Evolutionary conservation across 1,140 invertebrate species (phyloP), one percentile per base, ranked within the genome.

Genomic region (Camponotus pennsylvanicus): DNA sequence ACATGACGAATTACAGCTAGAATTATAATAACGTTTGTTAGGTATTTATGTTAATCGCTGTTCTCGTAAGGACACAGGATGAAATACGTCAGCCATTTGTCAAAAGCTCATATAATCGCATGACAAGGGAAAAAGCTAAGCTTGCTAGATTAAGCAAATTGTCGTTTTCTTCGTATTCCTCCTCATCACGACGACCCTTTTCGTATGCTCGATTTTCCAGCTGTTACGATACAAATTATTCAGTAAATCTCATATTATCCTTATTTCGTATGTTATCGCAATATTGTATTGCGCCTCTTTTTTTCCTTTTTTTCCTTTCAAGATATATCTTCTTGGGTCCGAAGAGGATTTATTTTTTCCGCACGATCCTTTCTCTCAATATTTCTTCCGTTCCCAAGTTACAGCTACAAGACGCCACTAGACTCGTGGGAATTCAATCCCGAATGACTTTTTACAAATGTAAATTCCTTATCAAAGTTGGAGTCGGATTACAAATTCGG

Each of bases 401-500:
- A 15, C 4, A 64, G 61, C 55, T 77, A 49, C 55, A 66, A 80
- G 80, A 77, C 67, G 84, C 40, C 64, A 71, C 40, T 27, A 59
- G 52, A 70, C 73, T 61, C 52, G 78, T 83, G 89, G 73, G 86
- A 91, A 91, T 91, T 91, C 88, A 90, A 92, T 93, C 86, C 85
- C 88, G 83, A 92, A 90, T 90, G 91, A 82, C 86, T 92, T 92
- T 92, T 92, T 92, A 93, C 91, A 87, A 93, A 94, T 93, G 93
- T 92, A 92, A 93, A 93, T 93, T 93, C 90, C 90, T 93, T 93
- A 94, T 93, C 89, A 91, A 92, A 92, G 90, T 93, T 86, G 79
- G 87, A 87, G 90, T 87, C 86, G 90, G 90, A 93, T 93, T 93
- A 93, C 89, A 92, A 93, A 93, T 93, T 94, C 91, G 90, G 86